Evolutionary conservation across 2,113 vertebrate species (phyloP), one percentile per base, ranked within the genome.

Genomic region (Taxidea taxus): DNA sequence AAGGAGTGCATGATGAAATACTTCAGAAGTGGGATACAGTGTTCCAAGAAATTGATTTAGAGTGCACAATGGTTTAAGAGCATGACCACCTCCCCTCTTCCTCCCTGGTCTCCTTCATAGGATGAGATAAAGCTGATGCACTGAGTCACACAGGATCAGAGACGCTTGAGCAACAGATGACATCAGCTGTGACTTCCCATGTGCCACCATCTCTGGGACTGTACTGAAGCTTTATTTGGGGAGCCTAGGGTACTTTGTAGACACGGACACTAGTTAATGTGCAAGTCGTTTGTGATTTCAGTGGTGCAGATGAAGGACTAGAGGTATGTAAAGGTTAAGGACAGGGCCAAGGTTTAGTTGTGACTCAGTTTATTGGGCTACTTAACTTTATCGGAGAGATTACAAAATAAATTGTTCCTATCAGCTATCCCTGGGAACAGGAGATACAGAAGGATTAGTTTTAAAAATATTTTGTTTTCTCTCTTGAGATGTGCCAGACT

Each of bases 311-410:
- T 51, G 58, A 87, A 85, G 37, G 47, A 60, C 42, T 42, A 27
- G 58, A 80, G 68, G 29, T 82, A 75, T 88, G 70, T 16, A 68
- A 77, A 96, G 42, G 62, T 94, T 75, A 96, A 96, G 64, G 54
- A 68, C 3, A 2, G 18, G 56, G 39, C 25, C 90, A 94, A 64
- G 37, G 68, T 58, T 93, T 75, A n/a, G 2, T 77, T 84, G 87
- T 87, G 74, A 96, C 37, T 95, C 83, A 29, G 42, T 95, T 95
- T 93, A 82, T 90, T 77, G 66, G 20, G 47, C 56, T 94, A 64
- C 97, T 93, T 78, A 83, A 84, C 60, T 87, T 97, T 90, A 96
- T 92, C 94, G 95, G 58, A 54, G 58, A 75, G 81, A 97, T 92
- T 90, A 78, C 66, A 64, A 80, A 90, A 81, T 97, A 90, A 74